Base-by-base conservation (phyloP, 2,113 vertebrate species). In the Ceyx melanurus region DNA sequence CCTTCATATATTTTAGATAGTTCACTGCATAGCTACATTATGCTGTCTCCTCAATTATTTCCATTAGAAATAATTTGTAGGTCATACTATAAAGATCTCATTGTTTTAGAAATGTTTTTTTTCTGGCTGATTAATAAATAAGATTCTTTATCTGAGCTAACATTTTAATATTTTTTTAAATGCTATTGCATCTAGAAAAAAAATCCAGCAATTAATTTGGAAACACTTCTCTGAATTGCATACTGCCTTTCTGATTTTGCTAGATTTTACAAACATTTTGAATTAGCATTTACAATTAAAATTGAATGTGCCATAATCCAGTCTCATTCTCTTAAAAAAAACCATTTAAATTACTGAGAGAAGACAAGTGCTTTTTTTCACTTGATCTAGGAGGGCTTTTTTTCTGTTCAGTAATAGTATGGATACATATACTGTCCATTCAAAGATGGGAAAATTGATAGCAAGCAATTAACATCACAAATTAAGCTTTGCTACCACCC, bases 391-490 rank as follows among this genome's bases (percentile, higher is more conserved):
- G 37, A 92, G 13, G 7, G 3, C 0, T 35, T 76, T 78, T 87
- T 87, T 73, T 56, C 33, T 64, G 12, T 79, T 79, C n/a, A 26
- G 14, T 79, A 74, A 56, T 33, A 65, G 26, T 62, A 70, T 31
- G 84, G 37, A 50, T 70, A 87, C 7, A 70, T 43, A 92, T 37
- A 66, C 6, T 26, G 15, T 56, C 33, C 78, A 43, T 75, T 85
- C 25, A 74, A 82, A 80, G 50, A 92, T 19, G 23, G 43, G 43
- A 71, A 89, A 93, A 95, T 37, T 83, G 78, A 87, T 92, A 72
- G 61, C 73, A 92, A 93, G 58, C 65, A 92, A 94, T 89, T 92
- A 95, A 72, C 70, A 66, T 50, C 58, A 76, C 31, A 88, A 94
- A 95, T 90, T 90, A 92, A 94, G 42, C 77, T 86, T 92, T 91